Evolutionary conservation across 2,888 invertebrate species (phyloP).

Genomic region (Agriopis marginaria): DNA sequence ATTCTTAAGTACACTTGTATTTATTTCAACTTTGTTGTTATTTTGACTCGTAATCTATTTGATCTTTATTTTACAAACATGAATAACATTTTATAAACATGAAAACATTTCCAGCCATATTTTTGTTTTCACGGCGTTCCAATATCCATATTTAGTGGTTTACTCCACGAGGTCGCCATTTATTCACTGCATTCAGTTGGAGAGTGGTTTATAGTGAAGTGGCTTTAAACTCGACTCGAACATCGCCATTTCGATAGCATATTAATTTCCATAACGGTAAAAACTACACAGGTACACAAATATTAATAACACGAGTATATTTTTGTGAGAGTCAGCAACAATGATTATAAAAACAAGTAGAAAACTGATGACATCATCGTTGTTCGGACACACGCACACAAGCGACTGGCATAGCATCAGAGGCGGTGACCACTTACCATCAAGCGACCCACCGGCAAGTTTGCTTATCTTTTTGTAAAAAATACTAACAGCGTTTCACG

Average conservation of each 20-base stretch:
- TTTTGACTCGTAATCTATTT: not conserved
- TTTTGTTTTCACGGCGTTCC: not conserved
- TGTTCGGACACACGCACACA: no score
- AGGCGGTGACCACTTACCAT: no score
- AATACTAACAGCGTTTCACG: no score
- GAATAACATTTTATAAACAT: no score
- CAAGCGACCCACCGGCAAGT: no score
- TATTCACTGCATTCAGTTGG: conserved; percentile 9
- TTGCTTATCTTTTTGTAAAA: no score
- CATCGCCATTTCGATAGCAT: not conserved
- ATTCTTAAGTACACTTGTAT: not conserved
- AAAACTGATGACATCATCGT: no score
- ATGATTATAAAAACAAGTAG: no score
- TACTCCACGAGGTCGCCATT: conserved; percentile 1
- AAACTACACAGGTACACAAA: not conserved
- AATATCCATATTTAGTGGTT: conserved; percentile 1
- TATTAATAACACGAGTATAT: not conserved
- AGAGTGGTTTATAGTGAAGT: not conserved
- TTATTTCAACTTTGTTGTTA: not conserved
- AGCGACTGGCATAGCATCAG: no score
- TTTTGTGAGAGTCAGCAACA: no score
- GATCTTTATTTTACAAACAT: no score
- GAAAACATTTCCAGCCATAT: no score
- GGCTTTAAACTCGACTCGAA: not conserved
- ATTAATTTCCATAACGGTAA: not conserved